Base-by-base conservation (phyloP, 2,888 invertebrate genomes). In the Drosophila barbarae region DNA sequence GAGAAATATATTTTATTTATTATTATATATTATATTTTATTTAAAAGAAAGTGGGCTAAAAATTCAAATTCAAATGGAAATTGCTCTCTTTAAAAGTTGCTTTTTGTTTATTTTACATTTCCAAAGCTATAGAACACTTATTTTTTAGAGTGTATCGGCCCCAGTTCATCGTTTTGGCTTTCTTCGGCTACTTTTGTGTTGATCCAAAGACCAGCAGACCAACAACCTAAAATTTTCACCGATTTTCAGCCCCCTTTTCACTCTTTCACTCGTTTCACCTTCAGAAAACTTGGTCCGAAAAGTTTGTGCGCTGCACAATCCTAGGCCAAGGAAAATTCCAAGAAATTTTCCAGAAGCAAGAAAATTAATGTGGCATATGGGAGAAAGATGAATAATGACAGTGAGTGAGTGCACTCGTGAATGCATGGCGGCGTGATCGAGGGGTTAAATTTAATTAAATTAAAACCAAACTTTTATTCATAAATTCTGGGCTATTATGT, bases 81-180 rank as follows among this genome's bases (percentile, higher is more conserved):
- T 2, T 18, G 8, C 9, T n/a, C 3, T 5, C 4, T 2, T n/a
- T n/a, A n/a, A 3, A 7, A 15, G n/a, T 3, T 2, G 1, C 7
- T 5, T 13, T 0, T 34, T 12, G 34, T 5, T 7, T n/a, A 38
- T 21, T 21, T 23, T 9, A n/a, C n/a, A 21, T 13, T n/a, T 32
- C 2, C 5, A 13, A 15, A 32, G 1, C 2, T 32, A 10, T 12
- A 6, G 0, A 41, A 23, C 3, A 13, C 1, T 2, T 13, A 26
- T 32, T 39, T 18, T 15, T 15, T 13, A 0, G 28, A 49, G 53
- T 49, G 42, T 9, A 28, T 30, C 26, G 55, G 58, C 65, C 72
- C 57, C 74, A 81, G 82, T 81, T 76, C 74, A 84, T 78, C 76
- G 84, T 73, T 78, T 68, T 44, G 46, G 21, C 44, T 30, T 67